Conservation (phyloP, 2,797 vertebrate species). For the Jordanella pulchra region DNA sequence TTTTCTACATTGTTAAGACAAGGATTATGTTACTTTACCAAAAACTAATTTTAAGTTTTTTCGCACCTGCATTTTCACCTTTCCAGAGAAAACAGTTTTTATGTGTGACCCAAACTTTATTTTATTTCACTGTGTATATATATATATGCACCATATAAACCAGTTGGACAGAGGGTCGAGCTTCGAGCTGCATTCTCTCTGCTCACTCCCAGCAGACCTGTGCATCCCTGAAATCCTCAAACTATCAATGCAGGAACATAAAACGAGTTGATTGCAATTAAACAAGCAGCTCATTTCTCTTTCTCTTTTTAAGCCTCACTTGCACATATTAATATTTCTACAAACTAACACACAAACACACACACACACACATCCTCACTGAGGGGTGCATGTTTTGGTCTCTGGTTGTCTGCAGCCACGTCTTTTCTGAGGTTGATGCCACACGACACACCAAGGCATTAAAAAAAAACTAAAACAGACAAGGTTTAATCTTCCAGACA, state of each 20-base stretch:
- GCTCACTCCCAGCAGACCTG: constrained; percentile 96
- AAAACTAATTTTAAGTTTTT: neutral
- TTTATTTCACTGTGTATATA: neutral
- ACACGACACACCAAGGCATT: constrained; percentile 96
- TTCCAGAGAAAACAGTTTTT: neutral
- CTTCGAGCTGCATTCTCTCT: constrained; percentile 95
- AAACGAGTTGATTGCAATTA: constrained; percentile 10
- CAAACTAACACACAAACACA: constrained; percentile 79
- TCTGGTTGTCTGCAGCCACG: constrained; percentile 98
- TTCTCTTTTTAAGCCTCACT: constrained; percentile 15
- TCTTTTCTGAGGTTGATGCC: constrained; percentile 99
- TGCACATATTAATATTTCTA: constrained; percentile 63
- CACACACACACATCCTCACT: constrained; percentile 81
- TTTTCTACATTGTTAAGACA: too few species aligned
- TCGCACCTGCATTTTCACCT: neutral
- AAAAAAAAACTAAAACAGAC: constrained; percentile 44
- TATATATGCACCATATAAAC: neutral
- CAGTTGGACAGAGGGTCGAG: constrained; percentile 81
- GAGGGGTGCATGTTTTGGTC: constrained; percentile 87
- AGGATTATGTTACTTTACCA: neutral
- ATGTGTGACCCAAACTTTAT: neutral
- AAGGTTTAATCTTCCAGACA: constrained; percentile 58
- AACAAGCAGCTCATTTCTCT: constrained; percentile 6
- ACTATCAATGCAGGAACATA: constrained; percentile 21
- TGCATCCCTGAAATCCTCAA: constrained; percentile 72